Evolutionary conservation across 2,888 invertebrate genomes (phyloP).

Genomic region (Desoria tigrina): DNA sequence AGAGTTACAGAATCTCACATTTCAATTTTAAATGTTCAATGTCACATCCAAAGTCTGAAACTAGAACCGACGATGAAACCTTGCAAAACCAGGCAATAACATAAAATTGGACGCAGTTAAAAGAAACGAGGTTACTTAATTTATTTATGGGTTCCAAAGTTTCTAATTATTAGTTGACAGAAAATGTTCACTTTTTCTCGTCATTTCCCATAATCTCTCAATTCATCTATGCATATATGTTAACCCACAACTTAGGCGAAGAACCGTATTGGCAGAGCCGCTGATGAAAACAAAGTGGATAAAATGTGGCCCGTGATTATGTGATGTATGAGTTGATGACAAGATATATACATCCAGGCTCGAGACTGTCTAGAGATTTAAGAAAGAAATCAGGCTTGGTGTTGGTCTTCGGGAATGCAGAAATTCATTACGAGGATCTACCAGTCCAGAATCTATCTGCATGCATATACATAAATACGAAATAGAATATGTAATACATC

Average conservation of each 20-base stretch:
- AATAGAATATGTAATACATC: too few relatives aligned
- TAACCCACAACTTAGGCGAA: neutral
- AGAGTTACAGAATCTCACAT: too few relatives aligned
- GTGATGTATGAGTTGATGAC: conserved; percentile 20
- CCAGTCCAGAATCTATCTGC: neutral
- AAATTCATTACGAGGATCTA: too few relatives aligned
- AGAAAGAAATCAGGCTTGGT: neutral
- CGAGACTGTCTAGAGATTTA: neutral
- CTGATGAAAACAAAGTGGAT: conserved; percentile 17
- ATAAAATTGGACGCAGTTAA: too few relatives aligned
- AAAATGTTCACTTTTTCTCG: neutral
- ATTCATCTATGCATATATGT: neutral
- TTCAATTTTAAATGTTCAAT: too few relatives aligned
- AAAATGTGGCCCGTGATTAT: conserved; percentile 13
- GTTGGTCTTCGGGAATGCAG: too few relatives aligned
- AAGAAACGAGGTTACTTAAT: too few relatives aligned
- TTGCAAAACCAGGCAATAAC: too few relatives aligned
- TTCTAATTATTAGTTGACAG: neutral
- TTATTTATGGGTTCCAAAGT: too few relatives aligned
- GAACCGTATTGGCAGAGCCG: neutral
- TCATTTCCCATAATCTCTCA: neutral
- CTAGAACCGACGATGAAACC: too few relatives aligned
- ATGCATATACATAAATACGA: neutral
- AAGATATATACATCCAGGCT: neutral
- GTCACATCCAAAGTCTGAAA: too few relatives aligned